phyloP scores from a whole-genome alignment of 2,888 invertebrate species.

The Beris morrisii region DNA sequence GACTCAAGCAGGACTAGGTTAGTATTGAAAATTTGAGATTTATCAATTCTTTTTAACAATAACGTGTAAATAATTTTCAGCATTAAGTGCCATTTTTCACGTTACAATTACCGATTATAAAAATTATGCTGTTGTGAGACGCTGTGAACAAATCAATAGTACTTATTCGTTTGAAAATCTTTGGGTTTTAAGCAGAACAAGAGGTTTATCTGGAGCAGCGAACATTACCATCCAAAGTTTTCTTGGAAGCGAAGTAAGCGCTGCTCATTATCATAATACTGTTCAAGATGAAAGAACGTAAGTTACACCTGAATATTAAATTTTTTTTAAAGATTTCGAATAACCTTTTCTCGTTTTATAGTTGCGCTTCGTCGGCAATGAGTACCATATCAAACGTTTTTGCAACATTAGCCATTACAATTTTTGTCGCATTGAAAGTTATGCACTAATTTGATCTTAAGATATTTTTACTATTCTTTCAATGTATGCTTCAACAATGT shows the following conservation, averaged over 20 bases:
- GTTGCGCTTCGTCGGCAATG: neutral
- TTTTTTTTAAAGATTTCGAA: neutral
- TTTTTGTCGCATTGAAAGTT: too few relatives aligned
- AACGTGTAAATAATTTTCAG: neutral
- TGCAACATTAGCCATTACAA: neutral
- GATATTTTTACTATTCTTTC: too few relatives aligned
- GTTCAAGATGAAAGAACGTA: constrained; percentile 6
- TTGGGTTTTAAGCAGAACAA: constrained; percentile 7
- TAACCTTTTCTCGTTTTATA: neutral
- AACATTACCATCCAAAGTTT: constrained; percentile 20
- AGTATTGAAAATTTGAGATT: neutral
- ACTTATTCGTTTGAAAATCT: constrained; percentile 8
- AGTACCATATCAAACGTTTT: neutral
- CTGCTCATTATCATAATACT: constrained; percentile 7
- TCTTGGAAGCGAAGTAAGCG: constrained; percentile 7
- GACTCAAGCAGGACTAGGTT: constrained; percentile 8
- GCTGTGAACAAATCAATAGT: constrained; percentile 21
- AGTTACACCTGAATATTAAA: neutral
- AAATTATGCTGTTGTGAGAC: constrained; percentile 14
- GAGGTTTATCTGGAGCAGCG: constrained; percentile 1
- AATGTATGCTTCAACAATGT: too few relatives aligned
- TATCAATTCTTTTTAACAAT: neutral
- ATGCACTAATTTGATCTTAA: too few relatives aligned
- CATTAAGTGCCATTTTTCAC: neutral
- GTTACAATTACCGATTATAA: constrained; percentile 19